phyloP scores from a whole-genome alignment of 2,113 vertebrate genomes.

The Anoura caudifer region DNA sequence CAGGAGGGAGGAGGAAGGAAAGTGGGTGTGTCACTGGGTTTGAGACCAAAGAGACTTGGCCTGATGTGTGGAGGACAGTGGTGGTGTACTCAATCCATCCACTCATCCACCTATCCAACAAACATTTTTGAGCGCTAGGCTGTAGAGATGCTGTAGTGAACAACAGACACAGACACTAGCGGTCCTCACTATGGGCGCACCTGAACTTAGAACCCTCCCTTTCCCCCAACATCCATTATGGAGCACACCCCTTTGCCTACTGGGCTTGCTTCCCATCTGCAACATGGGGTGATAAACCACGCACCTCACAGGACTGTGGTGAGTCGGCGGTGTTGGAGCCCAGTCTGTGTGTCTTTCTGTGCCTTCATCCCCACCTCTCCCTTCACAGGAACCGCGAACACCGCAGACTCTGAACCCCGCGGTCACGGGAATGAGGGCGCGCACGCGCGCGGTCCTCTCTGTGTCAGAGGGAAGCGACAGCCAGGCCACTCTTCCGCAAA shows the following conservation, averaged over 20 bases:
- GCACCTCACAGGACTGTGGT: neutral
- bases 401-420: too few species aligned
- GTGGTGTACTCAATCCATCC: neutral
- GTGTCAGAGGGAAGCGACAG: neutral
- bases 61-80: neutral
- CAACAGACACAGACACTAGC: neutral
- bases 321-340: neutral
- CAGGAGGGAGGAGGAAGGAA: neutral
- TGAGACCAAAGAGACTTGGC: neutral
- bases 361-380: neutral
- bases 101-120: neutral
- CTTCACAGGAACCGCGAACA: neutral
- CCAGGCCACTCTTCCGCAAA: neutral
- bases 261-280: neutral
- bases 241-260: neutral
- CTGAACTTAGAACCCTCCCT: neutral
- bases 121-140: neutral
- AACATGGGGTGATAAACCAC: neutral
- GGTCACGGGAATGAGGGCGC: neutral
- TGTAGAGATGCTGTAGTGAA: neutral
- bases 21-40: neutral
- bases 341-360: too few species aligned
- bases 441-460: fast-evolving
- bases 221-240: too few species aligned
- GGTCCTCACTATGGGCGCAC: neutral